These are phyloP conservation scores for Penelope pileata DNA, from an alignment of 2,113 vertebrate species.

Conservation along the genomic window DNA sequence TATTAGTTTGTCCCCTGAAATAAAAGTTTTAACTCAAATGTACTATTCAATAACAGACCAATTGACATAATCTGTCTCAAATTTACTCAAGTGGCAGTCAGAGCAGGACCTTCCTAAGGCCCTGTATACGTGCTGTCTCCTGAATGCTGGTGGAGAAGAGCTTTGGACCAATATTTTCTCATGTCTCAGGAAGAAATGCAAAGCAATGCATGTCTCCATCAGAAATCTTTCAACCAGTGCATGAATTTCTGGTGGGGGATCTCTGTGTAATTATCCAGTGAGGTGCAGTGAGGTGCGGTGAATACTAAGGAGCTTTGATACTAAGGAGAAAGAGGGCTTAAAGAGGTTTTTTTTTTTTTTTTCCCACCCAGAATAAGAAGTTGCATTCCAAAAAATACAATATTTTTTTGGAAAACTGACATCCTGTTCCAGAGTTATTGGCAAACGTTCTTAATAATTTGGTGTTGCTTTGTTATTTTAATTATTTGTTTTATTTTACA, in stretches of 20 bases:
- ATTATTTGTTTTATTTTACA: not conserved
- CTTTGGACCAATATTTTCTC: not conserved
- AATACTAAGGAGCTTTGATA: not conserved
- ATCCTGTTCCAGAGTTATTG: not conserved
- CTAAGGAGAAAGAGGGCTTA: not conserved
- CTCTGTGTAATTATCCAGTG: not conserved
- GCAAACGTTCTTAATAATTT: not conserved
- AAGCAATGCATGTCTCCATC: not conserved
- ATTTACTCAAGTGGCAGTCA: not conserved
- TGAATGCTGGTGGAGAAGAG: not conserved
- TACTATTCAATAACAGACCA: not conserved
- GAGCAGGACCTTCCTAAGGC: not conserved
- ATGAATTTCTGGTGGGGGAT: not conserved
- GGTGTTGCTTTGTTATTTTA: not conserved
- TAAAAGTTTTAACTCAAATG: not conserved
- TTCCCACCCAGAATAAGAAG: not conserved
- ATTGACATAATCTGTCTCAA: slow-evolving; percentile 8
- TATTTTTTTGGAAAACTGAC: accelerated
- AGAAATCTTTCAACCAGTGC: not conserved
- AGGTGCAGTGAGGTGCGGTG: not conserved
- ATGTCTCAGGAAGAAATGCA: not conserved
- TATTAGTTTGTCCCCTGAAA: slow-evolving; percentile 8
- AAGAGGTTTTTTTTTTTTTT: not conserved
- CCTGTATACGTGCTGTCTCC: not conserved
- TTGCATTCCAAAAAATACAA: not conserved